Percentiles rank a stretch among this genome's conserved stretches.
Evolutionary conservation across 2,797 vertebrate genomes (phyloP).

Genomic region (Scomberomorus guttatus): DNA sequence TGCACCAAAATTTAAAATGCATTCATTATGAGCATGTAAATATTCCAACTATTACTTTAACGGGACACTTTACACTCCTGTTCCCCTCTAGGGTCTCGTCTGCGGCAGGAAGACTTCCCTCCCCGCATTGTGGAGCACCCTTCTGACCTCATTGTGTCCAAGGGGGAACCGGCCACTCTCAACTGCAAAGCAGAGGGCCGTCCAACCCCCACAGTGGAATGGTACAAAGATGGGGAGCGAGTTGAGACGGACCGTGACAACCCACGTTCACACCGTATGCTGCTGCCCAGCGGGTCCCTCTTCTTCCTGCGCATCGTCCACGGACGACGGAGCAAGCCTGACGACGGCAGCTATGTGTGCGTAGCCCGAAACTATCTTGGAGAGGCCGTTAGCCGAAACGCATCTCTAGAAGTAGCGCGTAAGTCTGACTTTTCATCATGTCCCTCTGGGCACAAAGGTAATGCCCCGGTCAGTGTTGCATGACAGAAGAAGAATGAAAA

Average conservation of each 20-base stretch:
- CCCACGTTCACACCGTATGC: slow-evolving; percentile 95
- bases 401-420: slow-evolving; percentile 97
- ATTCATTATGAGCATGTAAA: slow-evolving; percentile 35
- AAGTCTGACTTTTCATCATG: slow-evolving; percentile 80
- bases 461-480: slow-evolving; percentile 28
- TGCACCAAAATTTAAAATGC: slow-evolving; percentile 8
- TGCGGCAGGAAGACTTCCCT: slow-evolving; percentile 95
- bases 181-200: slow-evolving; percentile 98
- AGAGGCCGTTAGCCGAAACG: slow-evolving; percentile 95
- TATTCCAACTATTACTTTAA: slow-evolving; percentile 16
- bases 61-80: background rate
- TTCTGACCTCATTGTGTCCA: slow-evolving; percentile 97
- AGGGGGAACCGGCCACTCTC: slow-evolving; percentile 96
- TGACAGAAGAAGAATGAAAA: slow-evolving; percentile 20
- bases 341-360: slow-evolving; percentile 96
- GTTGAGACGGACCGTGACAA: slow-evolving; percentile 97
- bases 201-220: slow-evolving; percentile 94
- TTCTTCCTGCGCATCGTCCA: slow-evolving; percentile 98
- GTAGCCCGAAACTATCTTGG: slow-evolving; percentile 97
- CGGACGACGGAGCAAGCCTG: slow-evolving; percentile 94
- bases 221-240: slow-evolving; percentile 96
- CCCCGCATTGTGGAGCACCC: slow-evolving; percentile 97
- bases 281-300: slow-evolving; percentile 96
- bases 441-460: slow-evolving; percentile 20
- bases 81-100: slow-evolving; percentile 89